Evolutionary conservation across 2,113 vertebrate species (phyloP).

Genomic region (Rhinolophus ferrumequinum): DNA sequence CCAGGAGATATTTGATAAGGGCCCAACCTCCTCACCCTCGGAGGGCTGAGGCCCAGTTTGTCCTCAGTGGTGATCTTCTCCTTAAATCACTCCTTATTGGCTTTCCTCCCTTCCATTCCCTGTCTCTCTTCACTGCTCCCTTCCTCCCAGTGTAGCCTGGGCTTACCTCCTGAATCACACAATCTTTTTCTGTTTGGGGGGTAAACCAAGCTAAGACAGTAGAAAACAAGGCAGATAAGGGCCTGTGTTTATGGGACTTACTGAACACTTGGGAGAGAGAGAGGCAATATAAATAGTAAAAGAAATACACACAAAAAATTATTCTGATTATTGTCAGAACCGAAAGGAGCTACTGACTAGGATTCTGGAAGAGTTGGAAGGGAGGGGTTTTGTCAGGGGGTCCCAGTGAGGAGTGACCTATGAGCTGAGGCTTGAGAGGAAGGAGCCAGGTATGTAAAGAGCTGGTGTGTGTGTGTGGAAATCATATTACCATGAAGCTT

Average conservation of each 20-base stretch:
- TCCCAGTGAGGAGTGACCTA: background rate
- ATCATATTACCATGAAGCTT: background rate
- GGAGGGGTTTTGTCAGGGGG: background rate
- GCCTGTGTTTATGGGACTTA: background rate
- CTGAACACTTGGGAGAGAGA: background rate
- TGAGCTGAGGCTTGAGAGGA: background rate
- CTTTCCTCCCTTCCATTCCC: background rate
- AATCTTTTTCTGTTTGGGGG: background rate
- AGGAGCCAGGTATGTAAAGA: background rate
- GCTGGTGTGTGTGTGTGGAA: background rate
- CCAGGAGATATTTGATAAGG: background rate
- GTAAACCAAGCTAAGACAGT: background rate
- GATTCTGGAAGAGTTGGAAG: background rate
- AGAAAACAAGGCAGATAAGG: background rate
- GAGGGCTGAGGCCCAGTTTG: background rate
- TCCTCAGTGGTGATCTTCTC: background rate
- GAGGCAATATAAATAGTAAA: background rate
- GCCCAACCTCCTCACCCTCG: background rate
- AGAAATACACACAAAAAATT: background rate
- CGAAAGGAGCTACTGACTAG: background rate
- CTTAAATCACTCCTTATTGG: background rate
- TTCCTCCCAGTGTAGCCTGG: background rate
- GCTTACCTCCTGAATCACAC: background rate
- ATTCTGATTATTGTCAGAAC: background rate
- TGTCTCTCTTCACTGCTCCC: background rate